A percentile compares a stretch with the other conserved stretches of the same genome.
phyloP scores from a whole-genome alignment of 2,113 vertebrate species.

The Empidonax alnorum region DNA sequence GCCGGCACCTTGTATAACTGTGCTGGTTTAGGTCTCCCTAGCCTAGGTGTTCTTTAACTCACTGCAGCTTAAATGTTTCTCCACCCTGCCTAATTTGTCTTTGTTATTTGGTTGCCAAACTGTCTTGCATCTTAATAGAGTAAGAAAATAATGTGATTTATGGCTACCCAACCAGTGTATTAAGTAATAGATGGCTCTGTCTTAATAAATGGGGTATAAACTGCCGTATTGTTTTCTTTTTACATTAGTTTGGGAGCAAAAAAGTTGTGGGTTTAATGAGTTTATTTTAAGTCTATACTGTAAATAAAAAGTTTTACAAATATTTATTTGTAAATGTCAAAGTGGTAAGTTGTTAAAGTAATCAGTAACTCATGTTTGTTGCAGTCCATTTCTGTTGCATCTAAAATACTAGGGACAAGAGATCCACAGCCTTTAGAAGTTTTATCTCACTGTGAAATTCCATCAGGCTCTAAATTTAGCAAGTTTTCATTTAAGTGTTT shows the following conservation, averaged over 20 bases:
- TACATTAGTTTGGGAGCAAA: constrained; percentile 32
- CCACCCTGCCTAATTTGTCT: constrained; percentile 15
- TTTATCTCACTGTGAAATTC: not conserved
- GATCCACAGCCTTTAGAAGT: not conserved
- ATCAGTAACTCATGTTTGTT: not conserved
- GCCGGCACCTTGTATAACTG: not conserved
- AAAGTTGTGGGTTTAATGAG: not conserved
- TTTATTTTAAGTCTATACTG: not conserved
- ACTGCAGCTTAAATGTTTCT: constrained; percentile 12
- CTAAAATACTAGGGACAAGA: not conserved
- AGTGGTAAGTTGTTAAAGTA: not conserved
- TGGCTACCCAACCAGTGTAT: constrained; percentile 42
- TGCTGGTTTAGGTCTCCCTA: not conserved
- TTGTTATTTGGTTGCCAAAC: constrained; percentile 32
- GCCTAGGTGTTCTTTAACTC: not conserved
- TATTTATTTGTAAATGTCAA: not conserved
- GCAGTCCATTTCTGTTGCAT: not conserved
- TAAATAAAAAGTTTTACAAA: not conserved
- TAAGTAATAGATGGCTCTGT: constrained; percentile 50
- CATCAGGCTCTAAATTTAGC: not conserved
- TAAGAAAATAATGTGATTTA: constrained; percentile 53
- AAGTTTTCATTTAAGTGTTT: not conserved
- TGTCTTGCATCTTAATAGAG: constrained; percentile 43
- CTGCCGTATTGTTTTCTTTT: constrained; percentile 17
- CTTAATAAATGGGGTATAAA: constrained; percentile 63